A percentile compares a stretch with the other conserved stretches of the same genome.
These are phyloP conservation scores for Phataginus tricuspis DNA, from an alignment of 2,797 vertebrate species.

Conservation along the genomic window DNA sequence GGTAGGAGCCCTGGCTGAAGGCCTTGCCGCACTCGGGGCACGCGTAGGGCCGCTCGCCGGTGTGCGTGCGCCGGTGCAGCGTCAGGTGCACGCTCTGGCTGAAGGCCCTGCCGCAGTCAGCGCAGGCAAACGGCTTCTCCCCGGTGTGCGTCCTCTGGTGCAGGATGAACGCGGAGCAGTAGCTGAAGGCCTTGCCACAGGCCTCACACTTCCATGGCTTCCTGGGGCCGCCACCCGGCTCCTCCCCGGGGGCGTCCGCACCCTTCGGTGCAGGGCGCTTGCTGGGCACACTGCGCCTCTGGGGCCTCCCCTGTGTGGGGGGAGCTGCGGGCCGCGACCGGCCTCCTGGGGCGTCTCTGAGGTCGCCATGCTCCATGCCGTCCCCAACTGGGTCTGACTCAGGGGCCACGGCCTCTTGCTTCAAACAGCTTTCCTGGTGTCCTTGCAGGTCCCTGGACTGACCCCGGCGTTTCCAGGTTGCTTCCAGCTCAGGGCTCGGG, in stretches of 20 bases:
- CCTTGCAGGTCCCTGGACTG: accelerated
- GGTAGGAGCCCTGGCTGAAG: conserved; percentile 82
- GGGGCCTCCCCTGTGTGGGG: neutral
- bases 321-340: accelerated
- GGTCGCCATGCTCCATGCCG: accelerated
- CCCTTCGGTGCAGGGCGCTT: neutral
- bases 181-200: conserved; percentile 62
- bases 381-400: neutral
- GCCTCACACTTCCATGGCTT: conserved; percentile 24
- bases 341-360: accelerated
- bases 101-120: conserved; percentile 41
- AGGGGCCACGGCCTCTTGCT: neutral
- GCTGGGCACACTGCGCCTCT: accelerated
- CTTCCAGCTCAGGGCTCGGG: neutral
- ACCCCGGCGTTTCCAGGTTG: neutral
- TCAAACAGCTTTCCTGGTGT: neutral
- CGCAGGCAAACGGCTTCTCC: conserved; percentile 33
- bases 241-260: accelerated
- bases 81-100: conserved; percentile 48
- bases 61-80: conserved; percentile 50
- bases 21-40: conserved; percentile 74
- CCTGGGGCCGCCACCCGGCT: neutral
- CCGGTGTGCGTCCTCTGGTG: conserved; percentile 5
- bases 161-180: neutral
- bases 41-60: conserved; percentile 74